Conservation (phyloP, 2,797 vertebrate genomes). For the Acanthiza pusilla region DNA sequence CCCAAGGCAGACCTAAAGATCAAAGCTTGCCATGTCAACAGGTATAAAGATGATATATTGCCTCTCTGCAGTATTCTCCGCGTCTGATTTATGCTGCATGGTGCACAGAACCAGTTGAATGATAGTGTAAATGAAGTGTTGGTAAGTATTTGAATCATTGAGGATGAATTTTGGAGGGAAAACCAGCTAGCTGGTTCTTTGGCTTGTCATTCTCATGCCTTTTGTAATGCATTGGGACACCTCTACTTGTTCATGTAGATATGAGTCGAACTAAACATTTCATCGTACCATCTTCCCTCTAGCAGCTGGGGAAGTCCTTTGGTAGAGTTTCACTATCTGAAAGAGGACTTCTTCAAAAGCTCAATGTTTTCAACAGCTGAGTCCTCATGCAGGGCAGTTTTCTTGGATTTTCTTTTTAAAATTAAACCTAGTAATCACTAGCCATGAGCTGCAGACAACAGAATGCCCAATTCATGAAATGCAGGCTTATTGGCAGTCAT, state of each 20-base stretch:
- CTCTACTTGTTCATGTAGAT: not conserved
- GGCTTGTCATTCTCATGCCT: not conserved
- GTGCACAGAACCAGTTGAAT: not conserved
- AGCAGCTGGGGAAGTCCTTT: not conserved
- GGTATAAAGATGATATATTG: not conserved
- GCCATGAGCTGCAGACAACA: not conserved
- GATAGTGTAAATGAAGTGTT: not conserved
- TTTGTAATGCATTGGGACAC: not conserved
- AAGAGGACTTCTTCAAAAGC: not conserved
- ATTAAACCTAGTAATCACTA: not conserved
- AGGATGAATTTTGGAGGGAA: not conserved
- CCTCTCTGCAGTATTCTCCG: not conserved
- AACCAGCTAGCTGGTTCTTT: not conserved
- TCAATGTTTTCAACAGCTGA: not conserved
- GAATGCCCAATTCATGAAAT: not conserved
- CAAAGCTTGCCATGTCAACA: not conserved
- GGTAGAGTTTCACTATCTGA: not conserved
- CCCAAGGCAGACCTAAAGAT: constrained; percentile 5
- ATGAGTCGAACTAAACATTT: not conserved
- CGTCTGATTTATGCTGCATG: not conserved
- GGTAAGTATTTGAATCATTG: not conserved
- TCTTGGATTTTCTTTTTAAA: not conserved
- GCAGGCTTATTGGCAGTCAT: not conserved
- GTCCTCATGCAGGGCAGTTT: not conserved
- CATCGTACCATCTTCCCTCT: not conserved